phyloP scores from a whole-genome alignment of 1,140 invertebrate genomes.

The Lethocerus indicus region DNA sequence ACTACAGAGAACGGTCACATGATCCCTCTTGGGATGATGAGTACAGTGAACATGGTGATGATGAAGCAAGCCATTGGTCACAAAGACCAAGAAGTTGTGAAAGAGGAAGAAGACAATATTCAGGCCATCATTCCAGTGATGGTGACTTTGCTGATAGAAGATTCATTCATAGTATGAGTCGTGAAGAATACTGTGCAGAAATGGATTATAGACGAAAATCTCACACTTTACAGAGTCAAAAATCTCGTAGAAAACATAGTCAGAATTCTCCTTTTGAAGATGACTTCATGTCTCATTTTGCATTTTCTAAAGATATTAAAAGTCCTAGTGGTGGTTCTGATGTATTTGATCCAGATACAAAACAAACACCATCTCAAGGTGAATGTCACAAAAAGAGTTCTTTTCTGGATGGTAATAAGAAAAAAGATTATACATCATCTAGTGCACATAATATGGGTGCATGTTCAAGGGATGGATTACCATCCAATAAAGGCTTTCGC shows the following conservation, averaged over 20 bases:
- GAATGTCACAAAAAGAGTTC: constrained; percentile 4
- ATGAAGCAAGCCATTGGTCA: constrained; percentile 14
- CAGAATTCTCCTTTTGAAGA: constrained; percentile 48
- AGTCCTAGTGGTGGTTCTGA: constrained; percentile 17
- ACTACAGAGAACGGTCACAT: constrained; percentile 26
- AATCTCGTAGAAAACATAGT: constrained; percentile 14
- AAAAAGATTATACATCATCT: not conserved
- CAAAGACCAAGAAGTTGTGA: constrained; percentile 14
- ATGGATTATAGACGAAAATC: constrained; percentile 10
- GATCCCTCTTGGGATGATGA: constrained; percentile 38
- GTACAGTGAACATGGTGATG: constrained; percentile 19
- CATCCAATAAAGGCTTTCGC: constrained; percentile 1
- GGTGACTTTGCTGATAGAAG: constrained; percentile 7
- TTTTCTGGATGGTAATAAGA: constrained; percentile 3
- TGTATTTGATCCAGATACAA: constrained; percentile 16
- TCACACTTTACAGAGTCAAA: constrained; percentile 11
- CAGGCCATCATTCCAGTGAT: constrained; percentile 14
- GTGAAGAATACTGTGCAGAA: constrained; percentile 3
- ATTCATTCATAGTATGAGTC: constrained; percentile 2
- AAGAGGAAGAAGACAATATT: constrained; percentile 13
- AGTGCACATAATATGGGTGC: not conserved
- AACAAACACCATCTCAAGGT: constrained; percentile 15
- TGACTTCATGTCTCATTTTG: constrained; percentile 34
- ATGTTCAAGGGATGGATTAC: constrained; percentile 1
- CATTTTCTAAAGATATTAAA: constrained; percentile 16